Evolutionary conservation across 2,113 vertebrate species (phyloP).

Genomic region (Dipodomys stephensi): DNA sequence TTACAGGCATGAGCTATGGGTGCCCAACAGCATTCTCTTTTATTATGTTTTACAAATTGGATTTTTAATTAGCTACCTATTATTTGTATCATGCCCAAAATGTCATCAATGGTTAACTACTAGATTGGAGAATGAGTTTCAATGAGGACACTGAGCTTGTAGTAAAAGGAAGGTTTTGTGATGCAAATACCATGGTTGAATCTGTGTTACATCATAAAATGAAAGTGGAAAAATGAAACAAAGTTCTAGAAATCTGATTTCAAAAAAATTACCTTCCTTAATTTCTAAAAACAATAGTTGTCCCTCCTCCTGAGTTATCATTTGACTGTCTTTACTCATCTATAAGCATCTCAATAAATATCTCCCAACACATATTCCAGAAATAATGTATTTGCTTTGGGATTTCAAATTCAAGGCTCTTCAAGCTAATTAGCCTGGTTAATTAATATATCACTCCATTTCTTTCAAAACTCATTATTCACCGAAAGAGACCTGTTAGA

Average conservation of each 20-base stretch:
- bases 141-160: rapidly evolving
- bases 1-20: too few species aligned
- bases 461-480: constrained; percentile 78
- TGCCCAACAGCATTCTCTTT: neutral
- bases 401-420: constrained; percentile 69
- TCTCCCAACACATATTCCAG: constrained; percentile 41
- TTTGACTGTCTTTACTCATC: neutral
- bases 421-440: constrained; percentile 78
- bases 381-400: constrained; percentile 59
- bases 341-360: constrained; percentile 17
- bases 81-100: neutral
- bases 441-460: constrained; percentile 81
- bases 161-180: neutral
- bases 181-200: neutral
- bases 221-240: neutral
- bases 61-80: neutral
- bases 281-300: constrained; percentile 24
- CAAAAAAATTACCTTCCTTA: neutral
- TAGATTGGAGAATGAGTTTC: neutral
- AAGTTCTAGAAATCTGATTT: neutral
- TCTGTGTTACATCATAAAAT: neutral
- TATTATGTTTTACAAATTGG: neutral
- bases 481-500: constrained; percentile 73
- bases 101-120: neutral
- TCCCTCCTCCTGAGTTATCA: neutral